Percentiles rank a stretch among this genome's conserved stretches.
These are phyloP conservation scores for Trachelipus rathkii DNA, from an alignment of 1,140 invertebrate genomes.

Conservation along the genomic window DNA sequence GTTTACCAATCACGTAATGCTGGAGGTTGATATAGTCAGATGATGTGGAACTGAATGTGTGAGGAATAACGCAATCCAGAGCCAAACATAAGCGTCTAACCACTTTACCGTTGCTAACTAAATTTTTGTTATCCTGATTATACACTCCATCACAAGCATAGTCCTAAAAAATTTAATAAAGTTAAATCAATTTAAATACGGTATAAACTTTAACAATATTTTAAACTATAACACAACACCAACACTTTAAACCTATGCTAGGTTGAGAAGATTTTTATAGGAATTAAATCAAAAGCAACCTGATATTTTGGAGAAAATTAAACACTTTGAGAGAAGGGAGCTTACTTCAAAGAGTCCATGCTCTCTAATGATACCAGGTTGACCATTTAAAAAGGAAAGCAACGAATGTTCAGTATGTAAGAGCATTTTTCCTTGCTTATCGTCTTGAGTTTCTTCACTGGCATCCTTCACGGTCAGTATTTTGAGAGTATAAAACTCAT, in stretches of 20 bases:
- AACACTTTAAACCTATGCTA: too few species aligned
- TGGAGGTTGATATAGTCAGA: slow-evolving; percentile 70
- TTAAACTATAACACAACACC: too few species aligned
- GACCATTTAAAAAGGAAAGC: slow-evolving; percentile 64
- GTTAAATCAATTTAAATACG: too few species aligned
- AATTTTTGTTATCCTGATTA: background rate
- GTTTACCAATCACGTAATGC: slow-evolving; percentile 76
- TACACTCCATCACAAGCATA: slow-evolving; percentile 1
- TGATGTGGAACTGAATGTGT: slow-evolving; percentile 67
- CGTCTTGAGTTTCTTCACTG: slow-evolving; percentile 67
- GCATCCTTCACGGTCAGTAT: slow-evolving; percentile 58
- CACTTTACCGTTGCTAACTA: slow-evolving; percentile 56
- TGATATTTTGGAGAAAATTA: background rate
- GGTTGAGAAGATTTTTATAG: too few species aligned
- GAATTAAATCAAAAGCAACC: too few species aligned
- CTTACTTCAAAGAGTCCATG: slow-evolving; percentile 73
- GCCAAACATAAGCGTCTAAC: slow-evolving; percentile 67
- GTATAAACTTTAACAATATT: too few species aligned
- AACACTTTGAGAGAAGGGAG: background rate
- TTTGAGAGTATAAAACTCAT: slow-evolving; percentile 70
- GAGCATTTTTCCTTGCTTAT: slow-evolving; percentile 75
- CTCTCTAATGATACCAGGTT: slow-evolving; percentile 71
- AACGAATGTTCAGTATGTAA: slow-evolving; percentile 75
- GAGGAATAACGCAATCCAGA: slow-evolving; percentile 68
- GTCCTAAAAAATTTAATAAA: background rate